Evolutionary conservation across 2,797 vertebrate species (phyloP).

Genomic region (Cryptoblepharus egeriae): DNA sequence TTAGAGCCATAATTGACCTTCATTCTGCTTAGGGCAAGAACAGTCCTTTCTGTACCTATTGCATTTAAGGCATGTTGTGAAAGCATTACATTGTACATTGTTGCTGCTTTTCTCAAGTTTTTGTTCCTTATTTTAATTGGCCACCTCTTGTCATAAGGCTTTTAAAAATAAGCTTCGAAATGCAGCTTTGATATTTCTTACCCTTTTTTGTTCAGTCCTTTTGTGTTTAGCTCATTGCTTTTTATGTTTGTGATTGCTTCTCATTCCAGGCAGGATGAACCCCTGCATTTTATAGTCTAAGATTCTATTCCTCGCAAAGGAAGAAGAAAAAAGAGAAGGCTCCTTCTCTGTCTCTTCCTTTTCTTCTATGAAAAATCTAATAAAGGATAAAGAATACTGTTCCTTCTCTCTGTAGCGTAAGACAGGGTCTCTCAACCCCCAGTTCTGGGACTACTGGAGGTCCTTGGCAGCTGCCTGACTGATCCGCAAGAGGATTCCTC

Average conservation of each 20-base stretch:
- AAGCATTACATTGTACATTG: neutral
- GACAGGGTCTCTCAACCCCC: too few species aligned
- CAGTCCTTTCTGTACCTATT: neutral
- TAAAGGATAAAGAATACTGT: constrained; percentile 2
- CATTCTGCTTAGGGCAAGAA: neutral
- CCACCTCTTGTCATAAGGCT: neutral
- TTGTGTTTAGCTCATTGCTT: neutral
- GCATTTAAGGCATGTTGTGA: neutral
- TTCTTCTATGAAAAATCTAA: neutral
- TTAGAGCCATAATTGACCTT: neutral
- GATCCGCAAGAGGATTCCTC: too few species aligned
- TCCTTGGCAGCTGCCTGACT: too few species aligned
- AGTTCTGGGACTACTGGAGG: too few species aligned
- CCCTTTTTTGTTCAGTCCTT: too few species aligned
- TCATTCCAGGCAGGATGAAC: accelerated
- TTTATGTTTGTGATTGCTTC: constrained; percentile 6
- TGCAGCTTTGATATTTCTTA: neutral
- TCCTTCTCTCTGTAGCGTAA: neutral
- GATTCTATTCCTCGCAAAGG: neutral
- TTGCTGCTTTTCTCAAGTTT: neutral
- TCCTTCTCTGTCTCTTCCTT: neutral
- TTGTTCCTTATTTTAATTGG: neutral
- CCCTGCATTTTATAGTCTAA: neutral
- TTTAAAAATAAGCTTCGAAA: neutral
- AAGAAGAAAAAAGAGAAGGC: neutral